These are phyloP conservation scores for Aleadryas rufinucha DNA, from an alignment of 2,113 vertebrate species.

Conservation along the genomic window DNA sequence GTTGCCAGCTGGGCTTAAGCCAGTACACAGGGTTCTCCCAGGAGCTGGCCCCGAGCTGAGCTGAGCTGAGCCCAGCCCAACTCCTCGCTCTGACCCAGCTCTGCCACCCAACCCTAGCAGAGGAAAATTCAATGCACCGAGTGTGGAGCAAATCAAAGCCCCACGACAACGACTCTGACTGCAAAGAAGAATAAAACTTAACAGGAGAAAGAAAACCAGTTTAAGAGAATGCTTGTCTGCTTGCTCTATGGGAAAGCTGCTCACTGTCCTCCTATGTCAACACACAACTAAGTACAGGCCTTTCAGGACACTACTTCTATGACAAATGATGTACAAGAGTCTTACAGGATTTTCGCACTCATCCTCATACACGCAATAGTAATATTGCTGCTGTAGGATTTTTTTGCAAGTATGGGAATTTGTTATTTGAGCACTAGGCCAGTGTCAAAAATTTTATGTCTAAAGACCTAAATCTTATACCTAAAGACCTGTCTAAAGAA, in stretches of 20 bases:
- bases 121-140: not conserved
- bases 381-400: not conserved
- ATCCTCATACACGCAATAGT: not conserved
- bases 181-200: not conserved
- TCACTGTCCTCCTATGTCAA: not conserved
- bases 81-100: accelerated
- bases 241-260: not conserved
- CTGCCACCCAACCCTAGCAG: not conserved
- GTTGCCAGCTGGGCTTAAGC: not conserved
- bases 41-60: not conserved
- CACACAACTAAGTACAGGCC: not conserved
- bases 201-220: not conserved
- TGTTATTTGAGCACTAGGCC: not conserved
- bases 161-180: not conserved
- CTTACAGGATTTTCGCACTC: not conserved
- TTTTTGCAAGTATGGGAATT: not conserved
- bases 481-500: not conserved
- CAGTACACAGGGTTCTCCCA: not conserved
- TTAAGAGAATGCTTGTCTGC: not conserved
- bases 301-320: not conserved
- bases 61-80: not conserved
- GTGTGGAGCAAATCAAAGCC: not conserved
- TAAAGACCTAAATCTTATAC: not conserved
- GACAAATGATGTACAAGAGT: not conserved
- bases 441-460: not conserved